phyloP scores from a whole-genome alignment of 2,888 invertebrate genomes.

The Callinectes sapidus region DNA sequence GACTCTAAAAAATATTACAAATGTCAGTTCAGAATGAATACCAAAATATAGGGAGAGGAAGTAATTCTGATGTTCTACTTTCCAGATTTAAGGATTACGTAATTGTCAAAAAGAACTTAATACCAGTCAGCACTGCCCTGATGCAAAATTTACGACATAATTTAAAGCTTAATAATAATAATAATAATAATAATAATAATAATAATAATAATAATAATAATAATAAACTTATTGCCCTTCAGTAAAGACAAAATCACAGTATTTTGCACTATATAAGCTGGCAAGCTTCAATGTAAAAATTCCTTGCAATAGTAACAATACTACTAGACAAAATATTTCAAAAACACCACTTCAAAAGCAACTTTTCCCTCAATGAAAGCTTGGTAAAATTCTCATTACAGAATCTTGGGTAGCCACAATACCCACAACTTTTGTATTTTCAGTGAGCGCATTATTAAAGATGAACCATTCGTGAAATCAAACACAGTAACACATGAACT shows the following conservation, averaged over 20 bases:
- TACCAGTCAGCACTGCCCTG: conserved; percentile 1
- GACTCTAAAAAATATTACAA: not conserved
- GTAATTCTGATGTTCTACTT: not conserved
- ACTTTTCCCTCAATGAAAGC: not conserved
- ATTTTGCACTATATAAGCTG: conserved; percentile 9
- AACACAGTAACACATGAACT: not conserved
- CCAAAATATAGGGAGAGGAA: not conserved
- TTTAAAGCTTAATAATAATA: conserved; percentile 32
- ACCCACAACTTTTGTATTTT: not conserved
- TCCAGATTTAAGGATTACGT: not conserved
- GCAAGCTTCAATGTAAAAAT: not conserved
- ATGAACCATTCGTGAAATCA: not conserved
- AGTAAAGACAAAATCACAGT: not conserved
- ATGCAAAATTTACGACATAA: not conserved
- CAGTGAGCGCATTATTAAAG: not conserved
- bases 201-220: conserved; percentile 23
- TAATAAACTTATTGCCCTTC: not conserved
- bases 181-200: conserved; percentile 16
- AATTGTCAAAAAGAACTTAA: not conserved
- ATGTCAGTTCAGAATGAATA: not conserved
- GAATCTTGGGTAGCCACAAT: not conserved
- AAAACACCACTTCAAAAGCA: not conserved
- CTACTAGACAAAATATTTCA: not conserved
- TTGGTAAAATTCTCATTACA: conserved; percentile 1
- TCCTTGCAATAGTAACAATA: not conserved